These are phyloP conservation scores for Athalia circularis DNA, from an alignment of 2,888 invertebrate species.

Conservation along the genomic window DNA sequence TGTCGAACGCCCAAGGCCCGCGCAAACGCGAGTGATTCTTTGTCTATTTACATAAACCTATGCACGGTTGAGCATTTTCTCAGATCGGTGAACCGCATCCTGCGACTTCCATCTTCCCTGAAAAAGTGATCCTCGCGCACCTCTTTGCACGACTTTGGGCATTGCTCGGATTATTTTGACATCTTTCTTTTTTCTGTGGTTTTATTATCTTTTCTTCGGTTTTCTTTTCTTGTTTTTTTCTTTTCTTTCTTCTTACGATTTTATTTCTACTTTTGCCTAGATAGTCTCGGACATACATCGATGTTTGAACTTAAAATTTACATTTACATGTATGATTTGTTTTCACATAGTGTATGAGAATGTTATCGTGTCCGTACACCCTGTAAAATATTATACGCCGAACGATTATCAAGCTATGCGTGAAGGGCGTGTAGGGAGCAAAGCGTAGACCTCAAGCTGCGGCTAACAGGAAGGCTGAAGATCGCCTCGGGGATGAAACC, in stretches of 20 bases:
- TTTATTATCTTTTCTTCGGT: neutral
- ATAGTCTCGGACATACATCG: neutral
- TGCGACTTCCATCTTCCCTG: neutral
- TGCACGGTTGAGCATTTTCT: slow-evolving; percentile 14
- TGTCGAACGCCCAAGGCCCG: neutral
- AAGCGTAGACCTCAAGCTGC: slow-evolving; percentile 10
- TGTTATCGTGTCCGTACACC: no score
- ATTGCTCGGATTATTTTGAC: neutral
- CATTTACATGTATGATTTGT: no score
- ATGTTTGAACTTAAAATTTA: no score
- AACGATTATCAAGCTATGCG: no score
- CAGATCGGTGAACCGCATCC: slow-evolving; percentile 23
- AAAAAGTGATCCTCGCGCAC: neutral
- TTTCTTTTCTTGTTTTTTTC: neutral
- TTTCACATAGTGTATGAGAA: no score
- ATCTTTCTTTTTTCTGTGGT: neutral
- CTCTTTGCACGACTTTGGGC: neutral
- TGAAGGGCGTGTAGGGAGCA: no score
- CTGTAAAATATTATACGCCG: no score
- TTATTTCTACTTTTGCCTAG: neutral
- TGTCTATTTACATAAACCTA: slow-evolving; percentile 26
- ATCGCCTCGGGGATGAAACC: slow-evolving; percentile 14
- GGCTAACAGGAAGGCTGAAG: neutral
- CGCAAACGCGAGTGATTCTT: neutral
- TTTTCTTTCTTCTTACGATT: neutral